A percentile compares a stretch with the other conserved stretches of the same genome.
Conservation (phyloP, 1,140 invertebrate species). For the Tribolium castaneum region DNA sequence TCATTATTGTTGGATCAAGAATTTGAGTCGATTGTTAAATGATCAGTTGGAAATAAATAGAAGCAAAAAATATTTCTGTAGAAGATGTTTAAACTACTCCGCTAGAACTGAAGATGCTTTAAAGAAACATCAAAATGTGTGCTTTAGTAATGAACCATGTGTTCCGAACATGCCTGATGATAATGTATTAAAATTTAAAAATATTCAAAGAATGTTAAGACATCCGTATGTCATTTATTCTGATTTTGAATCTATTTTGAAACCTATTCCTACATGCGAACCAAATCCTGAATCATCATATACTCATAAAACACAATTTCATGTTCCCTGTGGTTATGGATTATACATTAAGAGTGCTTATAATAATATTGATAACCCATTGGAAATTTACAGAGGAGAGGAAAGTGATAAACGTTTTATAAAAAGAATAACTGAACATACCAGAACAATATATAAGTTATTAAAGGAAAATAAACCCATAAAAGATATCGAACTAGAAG, state of each 20-base stretch:
- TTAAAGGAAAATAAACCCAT: not conserved
- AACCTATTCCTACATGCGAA: no score
- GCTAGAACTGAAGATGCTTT: not conserved
- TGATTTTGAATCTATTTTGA: not conserved
- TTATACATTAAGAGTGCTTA: no score
- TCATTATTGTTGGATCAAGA: not conserved
- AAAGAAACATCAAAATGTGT: not conserved
- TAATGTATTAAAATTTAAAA: conserved; percentile 4
- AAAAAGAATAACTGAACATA: no score
- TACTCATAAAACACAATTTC: no score
- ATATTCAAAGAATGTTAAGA: not conserved
- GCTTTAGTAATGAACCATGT: not conserved
- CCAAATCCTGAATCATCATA: no score
- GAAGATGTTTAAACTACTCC: not conserved
- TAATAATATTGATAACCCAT: no score
- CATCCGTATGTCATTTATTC: not conserved
- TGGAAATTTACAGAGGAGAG: no score
- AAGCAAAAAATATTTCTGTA: not conserved
- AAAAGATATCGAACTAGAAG: not conserved
- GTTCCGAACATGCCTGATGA: not conserved
- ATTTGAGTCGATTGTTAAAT: not conserved
- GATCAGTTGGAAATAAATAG: not conserved
- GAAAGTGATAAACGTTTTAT: no score
- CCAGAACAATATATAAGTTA: not conserved
- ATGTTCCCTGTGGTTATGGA: no score